Conservation (phyloP, 2,113 vertebrate species). For the Ploceus nigricollis region DNA sequence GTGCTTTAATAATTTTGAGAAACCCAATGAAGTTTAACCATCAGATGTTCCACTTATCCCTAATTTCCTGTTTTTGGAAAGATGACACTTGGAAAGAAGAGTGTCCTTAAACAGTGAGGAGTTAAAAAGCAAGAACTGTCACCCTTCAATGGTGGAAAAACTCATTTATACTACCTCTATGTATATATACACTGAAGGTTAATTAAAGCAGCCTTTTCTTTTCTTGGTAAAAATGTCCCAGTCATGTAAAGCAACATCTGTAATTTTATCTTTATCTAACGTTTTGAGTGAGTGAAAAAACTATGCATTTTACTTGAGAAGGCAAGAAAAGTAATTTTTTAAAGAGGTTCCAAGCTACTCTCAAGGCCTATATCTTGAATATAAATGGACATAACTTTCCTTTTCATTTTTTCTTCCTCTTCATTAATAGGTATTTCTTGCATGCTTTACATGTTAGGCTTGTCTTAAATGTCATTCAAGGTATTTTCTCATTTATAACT, state of each 20-base stretch:
- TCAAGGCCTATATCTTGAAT: neutral
- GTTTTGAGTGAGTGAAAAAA: neutral
- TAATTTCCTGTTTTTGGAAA: neutral
- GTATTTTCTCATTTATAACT: constrained; percentile 9
- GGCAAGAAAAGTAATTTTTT: neutral
- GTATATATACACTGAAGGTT: neutral
- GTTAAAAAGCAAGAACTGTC: neutral
- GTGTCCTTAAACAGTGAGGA: neutral
- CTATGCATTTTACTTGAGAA: neutral
- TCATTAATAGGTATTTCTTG: neutral
- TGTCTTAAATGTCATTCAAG: neutral
- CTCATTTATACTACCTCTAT: neutral
- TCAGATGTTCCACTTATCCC: neutral
- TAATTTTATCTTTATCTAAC: neutral
- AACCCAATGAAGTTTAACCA: neutral
- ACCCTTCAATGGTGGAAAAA: neutral
- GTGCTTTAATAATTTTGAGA: neutral
- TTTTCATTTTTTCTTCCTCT: neutral
- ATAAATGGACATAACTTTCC: neutral
- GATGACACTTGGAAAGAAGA: neutral
- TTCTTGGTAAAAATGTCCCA: neutral
- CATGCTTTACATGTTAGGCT: neutral
- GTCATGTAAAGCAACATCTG: neutral
- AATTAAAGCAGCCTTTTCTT: neutral
- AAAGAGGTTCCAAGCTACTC: neutral